Evolutionary conservation across 2,113 vertebrate genomes (phyloP).

Genomic region (Sarotherodon lohbergeri): DNA sequence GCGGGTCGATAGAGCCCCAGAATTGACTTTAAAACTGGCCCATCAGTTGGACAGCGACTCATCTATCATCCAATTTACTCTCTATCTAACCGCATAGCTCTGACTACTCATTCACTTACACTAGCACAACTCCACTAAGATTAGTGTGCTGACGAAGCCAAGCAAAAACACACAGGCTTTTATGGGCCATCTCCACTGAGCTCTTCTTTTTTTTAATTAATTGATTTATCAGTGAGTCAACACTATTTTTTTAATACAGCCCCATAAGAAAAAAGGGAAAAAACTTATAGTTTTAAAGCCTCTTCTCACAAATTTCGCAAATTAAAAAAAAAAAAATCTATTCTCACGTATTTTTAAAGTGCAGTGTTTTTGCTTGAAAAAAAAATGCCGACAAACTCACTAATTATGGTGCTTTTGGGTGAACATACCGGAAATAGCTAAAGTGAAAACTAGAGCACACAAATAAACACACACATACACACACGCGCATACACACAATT

Average conservation of each 20-base stretch:
- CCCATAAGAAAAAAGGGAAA: background rate
- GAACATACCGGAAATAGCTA: conserved; percentile 12
- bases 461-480: conserved; percentile 1
- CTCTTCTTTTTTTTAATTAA: background rate
- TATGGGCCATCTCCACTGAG: background rate
- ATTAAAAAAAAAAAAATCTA: background rate
- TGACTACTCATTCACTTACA: conserved; percentile 61
- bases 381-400: background rate
- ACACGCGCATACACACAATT: conserved; percentile 29
- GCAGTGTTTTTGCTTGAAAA: background rate
- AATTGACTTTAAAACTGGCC: conserved; percentile 54
- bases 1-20: conserved; percentile 34
- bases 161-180: background rate
- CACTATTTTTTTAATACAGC: background rate
- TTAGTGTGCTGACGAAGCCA: conserved; percentile 31
- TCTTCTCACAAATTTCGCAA: background rate
- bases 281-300: background rate
- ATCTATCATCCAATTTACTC: conserved; percentile 66
- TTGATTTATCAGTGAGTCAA: background rate
- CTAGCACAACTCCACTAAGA: conserved; percentile 9
- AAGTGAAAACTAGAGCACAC: background rate
- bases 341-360: background rate
- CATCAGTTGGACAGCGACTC: conserved; percentile 50
- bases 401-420: background rate
- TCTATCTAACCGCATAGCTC: conserved; percentile 41